Evolutionary conservation across 2,888 invertebrate genomes (phyloP), one percentile per base, ranked within the genome.

Genomic region (Trachelus tabidus): DNA sequence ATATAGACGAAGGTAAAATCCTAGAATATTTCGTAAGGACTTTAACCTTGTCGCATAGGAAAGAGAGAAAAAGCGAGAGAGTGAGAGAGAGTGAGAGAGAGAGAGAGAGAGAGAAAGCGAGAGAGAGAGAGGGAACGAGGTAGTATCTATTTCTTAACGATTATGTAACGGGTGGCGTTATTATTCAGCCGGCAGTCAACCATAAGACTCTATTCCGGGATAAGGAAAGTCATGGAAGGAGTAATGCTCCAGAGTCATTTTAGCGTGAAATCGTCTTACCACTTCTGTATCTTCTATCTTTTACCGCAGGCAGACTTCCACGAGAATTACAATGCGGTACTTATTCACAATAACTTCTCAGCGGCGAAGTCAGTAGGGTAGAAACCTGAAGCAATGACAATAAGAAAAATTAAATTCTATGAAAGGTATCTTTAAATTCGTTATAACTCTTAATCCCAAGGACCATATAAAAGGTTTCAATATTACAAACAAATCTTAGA

Each of bases 241-340:
- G 79, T 81, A 82, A 81, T 86, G 84, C 82, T 83, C 83, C 83
- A 81, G 85, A 86, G 85, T 83, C 83, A 83, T 77, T 81, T 78
- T 83, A 82, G 82, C 84, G 85, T 87, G 81, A 89, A 89, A 89
- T 88, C 86, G 83, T 82, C 82, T 87, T 82, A 80, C 83, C 82
- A 79, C 80, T 79, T 76, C 80, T 69, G 73, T 78, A 37, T 80
- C 80, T 81, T 85, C 79, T 85, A 84, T 85, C 85, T 82, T 77
- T 79, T 76, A 77, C 78, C 82, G 78, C 86, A 83, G 83, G 81
- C 83, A 77, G n/a, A 35, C 74, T 77, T 74, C 31, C 77, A 74
- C 69, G 77, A 15, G 69, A 77, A 77, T 77, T 69, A 73, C 56
- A 73, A 74, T 34, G 23, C 56, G 23, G 15, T 56, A 56, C 56